A percentile compares a stretch with the other conserved stretches of the same genome.
phyloP scores from a whole-genome alignment of 2,888 invertebrate species.

The Sminthurinus aureus region DNA sequence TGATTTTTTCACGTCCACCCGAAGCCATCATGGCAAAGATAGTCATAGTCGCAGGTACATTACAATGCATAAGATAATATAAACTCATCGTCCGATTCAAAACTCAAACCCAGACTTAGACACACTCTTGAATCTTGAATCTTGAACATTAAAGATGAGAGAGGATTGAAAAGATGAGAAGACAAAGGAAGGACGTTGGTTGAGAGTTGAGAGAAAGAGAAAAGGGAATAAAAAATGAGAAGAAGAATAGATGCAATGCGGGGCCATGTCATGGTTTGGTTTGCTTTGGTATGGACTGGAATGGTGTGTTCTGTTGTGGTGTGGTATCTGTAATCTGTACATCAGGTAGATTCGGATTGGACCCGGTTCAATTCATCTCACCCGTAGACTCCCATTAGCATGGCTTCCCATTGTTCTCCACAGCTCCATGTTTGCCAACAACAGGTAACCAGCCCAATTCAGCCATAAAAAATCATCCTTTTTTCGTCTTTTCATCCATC shows the following conservation, averaged over 20 bases:
- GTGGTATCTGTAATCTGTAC: too few relatives aligned
- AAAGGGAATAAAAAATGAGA: conserved; percentile 16
- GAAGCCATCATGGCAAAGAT: conserved; percentile 29
- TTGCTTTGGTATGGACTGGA: too few relatives aligned
- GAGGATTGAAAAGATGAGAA: conserved; percentile 26
- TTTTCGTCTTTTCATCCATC: neutral
- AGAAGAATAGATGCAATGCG: conserved; percentile 28
- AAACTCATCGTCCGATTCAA: neutral
- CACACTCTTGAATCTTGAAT: too few relatives aligned
- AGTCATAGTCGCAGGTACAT: neutral
- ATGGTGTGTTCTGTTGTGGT: too few relatives aligned
- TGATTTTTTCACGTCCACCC: conserved; percentile 45
- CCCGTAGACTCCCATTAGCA: conserved; percentile 42
- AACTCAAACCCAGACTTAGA: neutral
- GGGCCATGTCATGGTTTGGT: conserved; percentile 7
- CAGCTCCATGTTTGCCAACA: conserved; percentile 39
- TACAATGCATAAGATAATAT: neutral
- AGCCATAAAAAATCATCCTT: neutral
- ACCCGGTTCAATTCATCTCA: conserved; percentile 44
- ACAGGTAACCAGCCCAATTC: conserved; percentile 27
- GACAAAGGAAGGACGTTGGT: conserved; percentile 30
- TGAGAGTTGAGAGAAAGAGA: too few relatives aligned
- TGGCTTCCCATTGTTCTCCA: conserved; percentile 43
- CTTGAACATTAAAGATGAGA: neutral
- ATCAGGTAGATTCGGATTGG: conserved; percentile 38